phyloP scores from a whole-genome alignment of 2,797 vertebrate species.

The Sciurus carolinensis region DNA sequence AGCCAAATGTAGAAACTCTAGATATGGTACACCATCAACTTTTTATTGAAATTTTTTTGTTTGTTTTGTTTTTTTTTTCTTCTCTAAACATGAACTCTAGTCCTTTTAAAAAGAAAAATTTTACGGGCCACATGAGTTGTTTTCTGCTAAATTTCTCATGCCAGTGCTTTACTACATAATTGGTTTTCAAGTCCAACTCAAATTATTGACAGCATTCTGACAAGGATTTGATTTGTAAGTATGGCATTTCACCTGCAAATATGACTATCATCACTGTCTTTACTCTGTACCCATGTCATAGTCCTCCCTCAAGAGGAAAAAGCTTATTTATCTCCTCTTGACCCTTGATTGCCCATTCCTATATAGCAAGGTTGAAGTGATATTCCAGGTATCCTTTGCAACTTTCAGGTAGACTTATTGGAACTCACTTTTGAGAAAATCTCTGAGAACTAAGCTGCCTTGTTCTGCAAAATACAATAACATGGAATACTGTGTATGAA shows the following conservation, averaged over 20 bases:
- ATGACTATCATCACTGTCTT: not conserved
- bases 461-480: not conserved
- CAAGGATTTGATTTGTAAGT: not conserved
- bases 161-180: not conserved
- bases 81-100: not conserved
- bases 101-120: not conserved
- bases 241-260: not conserved
- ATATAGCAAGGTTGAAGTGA: not conserved
- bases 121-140: not conserved
- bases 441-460: not conserved
- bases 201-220: not conserved
- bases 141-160: not conserved
- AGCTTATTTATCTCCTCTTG: not conserved
- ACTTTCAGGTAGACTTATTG: not conserved
- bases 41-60: not conserved
- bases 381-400: not conserved
- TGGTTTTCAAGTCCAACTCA: conserved; percentile 10
- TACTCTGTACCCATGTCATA: not conserved
- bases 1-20: not conserved
- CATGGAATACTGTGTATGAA: not conserved
- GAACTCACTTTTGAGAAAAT: not conserved
- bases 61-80: not conserved
- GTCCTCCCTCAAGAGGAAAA: not conserved
- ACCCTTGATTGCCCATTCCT: not conserved
- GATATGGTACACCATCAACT: not conserved